Evolutionary conservation across 2,797 vertebrate species (phyloP), one percentile per base, ranked within the genome.

Genomic region (Epinephelus coioides): DNA sequence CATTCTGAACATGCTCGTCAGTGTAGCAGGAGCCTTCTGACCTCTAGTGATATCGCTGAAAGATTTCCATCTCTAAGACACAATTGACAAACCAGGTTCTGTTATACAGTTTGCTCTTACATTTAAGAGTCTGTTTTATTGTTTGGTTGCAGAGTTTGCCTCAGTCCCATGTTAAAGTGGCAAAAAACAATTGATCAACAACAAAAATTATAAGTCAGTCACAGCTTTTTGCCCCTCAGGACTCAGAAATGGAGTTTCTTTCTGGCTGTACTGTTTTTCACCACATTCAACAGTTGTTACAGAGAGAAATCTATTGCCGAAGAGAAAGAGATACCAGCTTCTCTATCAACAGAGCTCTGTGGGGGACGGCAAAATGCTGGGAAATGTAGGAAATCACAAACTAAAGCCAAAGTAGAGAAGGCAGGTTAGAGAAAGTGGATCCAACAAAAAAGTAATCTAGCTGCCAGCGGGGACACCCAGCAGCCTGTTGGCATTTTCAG

Each of bases 391-490:
- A 86, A 88, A 81, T 79, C 68, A 67, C 80, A 83, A 79, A 81
- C 71, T 64, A 80, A 88, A 83, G 40, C 46, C 4, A 2, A 68
- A 76, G 72, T 54, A 64, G 61, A 60, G 63, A 78, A 69, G 64
- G 61, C 69, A 46, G 79, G 78, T 89, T 78, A 64, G 50, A 71
- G 51, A 74, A 74, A 76, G 74, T 76, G 76, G 73, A 72, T 80
- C 78, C 77, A 79, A 83, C 64, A 73, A 80, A 88, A 80, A 85
- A 78, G 78, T 89, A 89, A 83, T 87, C 80, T 76, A 77, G 70
- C 69, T 80, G 75, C 76, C 88, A 86, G 84, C 71, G 12, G 83
- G 79, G 69, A 77, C 44, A 46, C 76, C 73, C 75, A 79, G 81
- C 77, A 74, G 82, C 73, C 69, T 50, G 65, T 66, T 83, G 78